phyloP scores from a whole-genome alignment of 1,140 invertebrate species.

The Spodoptera litura region DNA sequence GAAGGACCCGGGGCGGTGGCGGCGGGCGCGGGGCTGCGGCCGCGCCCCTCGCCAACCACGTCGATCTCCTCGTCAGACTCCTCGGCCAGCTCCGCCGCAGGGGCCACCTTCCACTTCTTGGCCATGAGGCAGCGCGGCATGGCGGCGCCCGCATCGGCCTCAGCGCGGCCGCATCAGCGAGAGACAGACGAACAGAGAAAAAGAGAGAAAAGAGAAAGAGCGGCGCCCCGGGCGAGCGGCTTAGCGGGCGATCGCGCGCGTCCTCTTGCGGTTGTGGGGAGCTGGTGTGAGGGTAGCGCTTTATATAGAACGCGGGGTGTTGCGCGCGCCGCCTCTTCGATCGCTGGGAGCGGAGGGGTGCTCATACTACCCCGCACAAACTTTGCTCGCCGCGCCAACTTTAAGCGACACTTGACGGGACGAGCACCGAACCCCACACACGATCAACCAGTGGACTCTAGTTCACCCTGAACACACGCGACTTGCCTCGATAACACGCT shows the following conservation, averaged over 20 bases:
- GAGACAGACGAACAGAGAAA: conserved; percentile 84
- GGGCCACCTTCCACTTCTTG: conserved; percentile 95
- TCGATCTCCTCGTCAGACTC: conserved; percentile 94
- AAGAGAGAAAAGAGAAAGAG: conserved; percentile 83
- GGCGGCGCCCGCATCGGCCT: conserved; percentile 85
- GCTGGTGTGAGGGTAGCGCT: conserved; percentile 78
- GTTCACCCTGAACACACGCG: conserved; percentile 44
- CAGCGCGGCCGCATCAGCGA: conserved; percentile 80
- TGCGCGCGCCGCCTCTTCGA: conserved; percentile 81
- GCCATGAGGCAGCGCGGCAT: conserved; percentile 96
- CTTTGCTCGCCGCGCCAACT: conserved; percentile 73
- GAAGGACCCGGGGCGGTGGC: conserved; percentile 82
- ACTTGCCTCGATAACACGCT: conserved; percentile 40
- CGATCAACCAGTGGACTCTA: conserved; percentile 75
- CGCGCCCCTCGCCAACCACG: conserved; percentile 88
- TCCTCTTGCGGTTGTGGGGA: conserved; percentile 80
- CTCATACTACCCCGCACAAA: conserved; percentile 67
- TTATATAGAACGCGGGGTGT: conserved; percentile 80
- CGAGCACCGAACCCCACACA: conserved; percentile 59
- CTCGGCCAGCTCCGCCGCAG: conserved; percentile 90
- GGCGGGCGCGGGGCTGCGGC: conserved; percentile 84
- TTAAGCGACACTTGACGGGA: conserved; percentile 69
- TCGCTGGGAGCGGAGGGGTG: conserved; percentile 74
- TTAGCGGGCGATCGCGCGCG: conserved; percentile 77
- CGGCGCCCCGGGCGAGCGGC: conserved; percentile 85